Conservation (phyloP, 2,797 vertebrate species). For the Amblyopsis hoosieri region DNA sequence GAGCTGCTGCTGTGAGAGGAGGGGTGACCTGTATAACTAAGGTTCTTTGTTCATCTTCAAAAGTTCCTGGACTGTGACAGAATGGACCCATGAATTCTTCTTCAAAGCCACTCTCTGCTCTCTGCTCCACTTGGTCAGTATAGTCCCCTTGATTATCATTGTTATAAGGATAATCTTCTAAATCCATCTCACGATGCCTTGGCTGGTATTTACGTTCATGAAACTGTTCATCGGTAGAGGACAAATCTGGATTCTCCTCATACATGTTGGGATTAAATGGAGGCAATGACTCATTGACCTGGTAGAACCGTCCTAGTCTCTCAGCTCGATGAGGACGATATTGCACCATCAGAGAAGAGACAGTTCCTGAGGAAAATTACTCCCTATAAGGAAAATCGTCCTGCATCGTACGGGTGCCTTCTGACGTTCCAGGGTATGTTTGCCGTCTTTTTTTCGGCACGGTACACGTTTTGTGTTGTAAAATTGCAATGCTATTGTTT, state of each 20-base stretch:
- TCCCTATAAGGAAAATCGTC: conserved; percentile 61
- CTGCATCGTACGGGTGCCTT: conserved; percentile 26
- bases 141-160: conserved; percentile 20
- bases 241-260: conserved; percentile 54
- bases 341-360: conserved; percentile 72
- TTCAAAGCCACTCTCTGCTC: conserved; percentile 68
- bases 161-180: conserved; percentile 23
- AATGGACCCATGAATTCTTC: conserved; percentile 61
- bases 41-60: conserved; percentile 27
- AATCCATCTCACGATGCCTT: conserved; percentile 21
- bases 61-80: conserved; percentile 19
- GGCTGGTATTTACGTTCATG: conserved; percentile 19
- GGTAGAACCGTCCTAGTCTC: conserved; percentile 41
- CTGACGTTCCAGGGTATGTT: conserved; percentile 73
- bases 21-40: conserved; percentile 57
- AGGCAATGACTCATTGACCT: conserved; percentile 32
- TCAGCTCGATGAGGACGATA: conserved; percentile 55
- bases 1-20: conserved; percentile 59
- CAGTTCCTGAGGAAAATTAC: conserved; percentile 68
- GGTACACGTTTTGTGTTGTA: conserved; percentile 52
- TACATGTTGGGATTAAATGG: conserved; percentile 49
- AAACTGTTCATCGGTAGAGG: conserved; percentile 36
- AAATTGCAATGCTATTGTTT: conserved; percentile 67
- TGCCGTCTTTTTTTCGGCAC: conserved; percentile 71
- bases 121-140: conserved; percentile 43